Evolutionary conservation across 2,888 invertebrate genomes (phyloP).

Genomic region (Synanthedon andrenaeformis): DNA sequence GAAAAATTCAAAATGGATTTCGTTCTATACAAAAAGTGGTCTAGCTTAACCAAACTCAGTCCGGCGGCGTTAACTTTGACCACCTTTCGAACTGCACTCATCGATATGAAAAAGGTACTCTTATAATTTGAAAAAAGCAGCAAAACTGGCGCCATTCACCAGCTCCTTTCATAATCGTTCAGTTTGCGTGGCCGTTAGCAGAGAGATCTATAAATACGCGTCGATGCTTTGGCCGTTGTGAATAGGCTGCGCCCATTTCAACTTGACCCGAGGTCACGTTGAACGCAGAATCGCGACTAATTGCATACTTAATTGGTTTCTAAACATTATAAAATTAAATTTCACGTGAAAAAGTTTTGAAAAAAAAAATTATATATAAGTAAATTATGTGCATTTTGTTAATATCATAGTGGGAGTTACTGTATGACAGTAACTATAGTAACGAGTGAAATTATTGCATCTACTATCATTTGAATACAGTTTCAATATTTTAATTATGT

Average conservation of each 20-base stretch:
- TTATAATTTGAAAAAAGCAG: neutral
- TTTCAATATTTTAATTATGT: too few relatives aligned
- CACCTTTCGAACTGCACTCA: neutral
- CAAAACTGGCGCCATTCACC: conserved; percentile 1
- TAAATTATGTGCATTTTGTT: too few relatives aligned
- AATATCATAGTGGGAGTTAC: too few relatives aligned
- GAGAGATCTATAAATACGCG: conserved; percentile 4
- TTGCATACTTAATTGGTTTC: too few relatives aligned
- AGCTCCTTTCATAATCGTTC: conserved; percentile 2
- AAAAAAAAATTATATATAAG: too few relatives aligned
- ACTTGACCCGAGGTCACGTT: neutral
- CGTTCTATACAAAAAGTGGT: neutral
- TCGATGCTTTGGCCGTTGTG: conserved; percentile 1
- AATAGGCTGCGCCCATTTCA: neutral
- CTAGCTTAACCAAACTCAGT: neutral
- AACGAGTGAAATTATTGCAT: too few relatives aligned
- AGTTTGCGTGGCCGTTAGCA: neutral
- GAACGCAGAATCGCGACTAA: neutral
- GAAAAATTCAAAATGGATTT: too few relatives aligned
- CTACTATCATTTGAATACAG: too few relatives aligned
- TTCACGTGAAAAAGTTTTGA: too few relatives aligned
- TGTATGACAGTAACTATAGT: too few relatives aligned
- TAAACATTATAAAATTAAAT: too few relatives aligned
- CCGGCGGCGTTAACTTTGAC: neutral
- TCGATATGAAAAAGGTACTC: neutral